phyloP scores from a whole-genome alignment of 2,888 invertebrate species.

The Kuschelorhynchus macadamiae region DNA sequence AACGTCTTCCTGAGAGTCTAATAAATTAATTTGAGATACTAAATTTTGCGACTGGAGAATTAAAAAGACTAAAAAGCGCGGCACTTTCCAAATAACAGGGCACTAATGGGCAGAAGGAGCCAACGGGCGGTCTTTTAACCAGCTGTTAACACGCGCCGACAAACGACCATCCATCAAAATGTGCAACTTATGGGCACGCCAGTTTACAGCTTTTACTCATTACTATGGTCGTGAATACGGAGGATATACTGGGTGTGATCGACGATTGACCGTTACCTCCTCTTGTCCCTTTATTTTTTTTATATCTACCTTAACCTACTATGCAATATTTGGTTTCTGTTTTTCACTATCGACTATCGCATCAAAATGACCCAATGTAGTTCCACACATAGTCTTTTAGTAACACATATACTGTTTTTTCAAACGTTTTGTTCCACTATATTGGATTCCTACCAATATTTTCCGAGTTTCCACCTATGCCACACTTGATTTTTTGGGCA shows the following conservation, averaged over 20 bases:
- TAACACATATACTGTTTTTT: too few species aligned
- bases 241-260: conserved; percentile 3
- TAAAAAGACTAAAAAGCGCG: conserved; percentile 8
- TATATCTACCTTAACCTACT: too few species aligned
- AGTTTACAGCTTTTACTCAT: conserved; percentile 36
- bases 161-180: conserved; percentile 44
- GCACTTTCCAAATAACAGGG: conserved; percentile 40
- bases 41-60: not conserved
- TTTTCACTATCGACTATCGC: not conserved
- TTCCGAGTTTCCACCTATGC: too few species aligned
- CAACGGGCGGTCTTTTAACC: conserved; percentile 46
- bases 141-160: conserved; percentile 45
- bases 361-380: too few species aligned
- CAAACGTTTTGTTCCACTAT: too few species aligned
- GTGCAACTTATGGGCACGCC: conserved; percentile 41
- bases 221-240: not conserved
- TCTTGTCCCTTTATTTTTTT: too few species aligned
- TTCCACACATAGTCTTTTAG: too few species aligned
- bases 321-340: too few species aligned
- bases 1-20: too few species aligned
- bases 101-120: conserved; percentile 37
- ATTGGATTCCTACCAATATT: too few species aligned
- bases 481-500: too few species aligned
- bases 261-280: not conserved
- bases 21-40: not conserved